Percentiles rank a stretch among this genome's conserved stretches.
Evolutionary conservation across 2,113 vertebrate genomes (phyloP).

Genomic region (Oryzias melastigma): DNA sequence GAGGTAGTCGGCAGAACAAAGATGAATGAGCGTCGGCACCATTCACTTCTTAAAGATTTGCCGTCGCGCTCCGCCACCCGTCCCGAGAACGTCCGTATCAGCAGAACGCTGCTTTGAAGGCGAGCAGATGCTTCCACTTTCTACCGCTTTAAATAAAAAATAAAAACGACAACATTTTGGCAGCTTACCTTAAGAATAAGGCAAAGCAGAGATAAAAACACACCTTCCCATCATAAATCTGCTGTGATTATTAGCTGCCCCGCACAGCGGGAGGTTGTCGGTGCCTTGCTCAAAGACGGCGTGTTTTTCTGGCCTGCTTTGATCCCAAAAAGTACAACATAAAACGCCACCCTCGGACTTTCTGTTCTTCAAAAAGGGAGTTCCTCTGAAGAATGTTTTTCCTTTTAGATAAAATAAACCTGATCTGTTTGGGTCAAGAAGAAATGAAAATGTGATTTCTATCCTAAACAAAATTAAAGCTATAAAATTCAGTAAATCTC

Average conservation of each 20-base stretch:
- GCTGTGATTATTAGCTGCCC: constrained; percentile 8
- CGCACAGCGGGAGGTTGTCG: not conserved
- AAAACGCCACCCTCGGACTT: too few species aligned
- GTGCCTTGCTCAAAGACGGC: not conserved
- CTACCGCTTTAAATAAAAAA: not conserved
- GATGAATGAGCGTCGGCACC: constrained; percentile 46
- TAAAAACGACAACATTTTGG: not conserved
- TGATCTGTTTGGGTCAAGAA: too few species aligned
- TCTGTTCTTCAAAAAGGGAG: too few species aligned
- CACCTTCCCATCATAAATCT: not conserved
- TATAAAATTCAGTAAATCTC: too few species aligned
- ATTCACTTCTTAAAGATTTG: constrained; percentile 21
- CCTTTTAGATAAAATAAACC: too few species aligned
- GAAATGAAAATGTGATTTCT: too few species aligned
- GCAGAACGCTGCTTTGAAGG: constrained; percentile 17
- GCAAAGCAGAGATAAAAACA: constrained; percentile 3
- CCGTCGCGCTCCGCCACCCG: not conserved
- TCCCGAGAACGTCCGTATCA: constrained; percentile 13
- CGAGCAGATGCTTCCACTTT: not conserved
- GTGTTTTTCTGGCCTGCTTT: not conserved
- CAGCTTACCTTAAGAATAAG: not conserved
- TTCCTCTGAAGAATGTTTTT: too few species aligned
- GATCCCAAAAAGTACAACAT: not conserved
- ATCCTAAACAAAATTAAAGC: too few species aligned
- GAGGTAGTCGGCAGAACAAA: constrained; percentile 37